Conservation (phyloP, 2,113 vertebrate genomes). For the Ia io region DNA sequence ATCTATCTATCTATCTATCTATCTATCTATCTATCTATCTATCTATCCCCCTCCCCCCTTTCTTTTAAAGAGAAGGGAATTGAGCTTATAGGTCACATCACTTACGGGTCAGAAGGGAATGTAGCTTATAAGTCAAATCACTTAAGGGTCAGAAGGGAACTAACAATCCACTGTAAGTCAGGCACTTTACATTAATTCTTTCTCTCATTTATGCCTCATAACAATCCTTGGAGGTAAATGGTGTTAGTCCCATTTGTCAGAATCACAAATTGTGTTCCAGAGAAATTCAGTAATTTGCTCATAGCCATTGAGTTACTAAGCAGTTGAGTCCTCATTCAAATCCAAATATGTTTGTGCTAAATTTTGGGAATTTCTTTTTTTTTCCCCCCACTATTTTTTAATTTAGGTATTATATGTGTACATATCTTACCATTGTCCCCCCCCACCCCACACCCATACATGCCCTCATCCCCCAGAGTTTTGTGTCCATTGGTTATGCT, state of each 20-base stretch:
- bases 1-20: too few relatives aligned
- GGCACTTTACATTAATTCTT: background rate
- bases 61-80: background rate
- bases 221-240: background rate
- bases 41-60: too few relatives aligned
- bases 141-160: background rate
- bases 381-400: too few relatives aligned
- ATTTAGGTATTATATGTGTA: too few relatives aligned
- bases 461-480: too few relatives aligned
- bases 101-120: background rate
- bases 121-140: background rate
- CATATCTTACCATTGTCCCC: too few relatives aligned
- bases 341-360: background rate
- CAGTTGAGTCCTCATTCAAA: background rate
- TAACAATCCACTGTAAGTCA: background rate
- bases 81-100: background rate
- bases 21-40: too few relatives aligned
- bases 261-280: background rate
- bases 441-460: too few relatives aligned
- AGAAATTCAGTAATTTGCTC: background rate
- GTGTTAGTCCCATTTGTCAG: background rate
- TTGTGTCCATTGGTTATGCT: too few relatives aligned
- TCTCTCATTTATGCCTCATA: background rate
- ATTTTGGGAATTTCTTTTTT: background rate
- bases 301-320: background rate